Base-by-base conservation (phyloP, 2,113 vertebrate species). In the Xiphorhynchus elegans region DNA sequence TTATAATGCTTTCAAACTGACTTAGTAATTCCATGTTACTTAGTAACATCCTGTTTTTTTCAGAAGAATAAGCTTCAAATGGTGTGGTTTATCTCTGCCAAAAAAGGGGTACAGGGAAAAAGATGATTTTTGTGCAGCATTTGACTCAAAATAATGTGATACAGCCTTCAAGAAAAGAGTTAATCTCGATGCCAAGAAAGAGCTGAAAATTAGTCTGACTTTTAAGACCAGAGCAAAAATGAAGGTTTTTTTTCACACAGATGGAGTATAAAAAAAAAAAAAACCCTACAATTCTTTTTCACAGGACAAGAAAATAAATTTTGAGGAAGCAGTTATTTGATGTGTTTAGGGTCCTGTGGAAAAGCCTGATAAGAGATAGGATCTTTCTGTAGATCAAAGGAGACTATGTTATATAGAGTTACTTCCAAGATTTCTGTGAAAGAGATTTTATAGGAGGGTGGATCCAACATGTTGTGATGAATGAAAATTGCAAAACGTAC, bases 251-350 rank as follows among this genome's bases (percentile, higher is more conserved):
- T 89, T 72, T 67, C 52, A 47, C 47, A 70, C 6, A 66, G 58
- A 40, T 37, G 10, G 28, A 66, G 40, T 29, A 33, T 3, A 49
- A 66, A 46, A 53, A 35, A 46, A 53, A 35, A 42, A 66, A 46
- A 53, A 33, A 2, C 0, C 2, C 10, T 13, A 4, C 10, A 31
- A 1, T 2, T 53, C 53, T 73, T 70, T 77, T 55, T 9, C 35
- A 42, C 10, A 37, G 25, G 17, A 52, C 59, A 56, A 23, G 31
- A 75, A 77, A 83, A 86, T n/a, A 62, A 70, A 70, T 4, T 60
- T 46, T n/a, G 62, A 60, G 23, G 31, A 94, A 70, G 9, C 28
- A 50, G 23, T 42, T 44, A 20, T 59, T 83, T 83, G 16, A n/a
- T 50, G 29, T 25, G 10, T 35, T n/a, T 29, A 5, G 6, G 9